Percentiles rank a stretch among this genome's conserved stretches.
phyloP scores from a whole-genome alignment of 2,888 invertebrate genomes.

The Carterocephalus palaemon region DNA sequence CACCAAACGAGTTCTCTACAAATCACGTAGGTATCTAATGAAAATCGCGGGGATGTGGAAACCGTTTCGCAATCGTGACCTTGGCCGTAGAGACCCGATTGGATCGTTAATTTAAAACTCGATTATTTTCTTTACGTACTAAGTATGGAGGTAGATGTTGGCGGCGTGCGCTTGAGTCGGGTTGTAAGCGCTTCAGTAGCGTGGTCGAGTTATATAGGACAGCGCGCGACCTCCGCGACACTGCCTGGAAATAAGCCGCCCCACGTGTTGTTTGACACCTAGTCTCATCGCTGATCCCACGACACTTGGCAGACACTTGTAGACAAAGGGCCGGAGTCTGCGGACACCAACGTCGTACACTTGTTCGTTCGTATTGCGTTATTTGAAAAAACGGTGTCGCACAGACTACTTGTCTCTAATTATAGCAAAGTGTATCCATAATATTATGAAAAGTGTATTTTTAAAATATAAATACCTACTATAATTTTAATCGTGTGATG shows the following conservation, averaged over 20 bases:
- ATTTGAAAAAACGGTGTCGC: too few species aligned
- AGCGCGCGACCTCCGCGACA: slow-evolving; percentile 62
- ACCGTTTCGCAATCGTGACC: slow-evolving; percentile 47
- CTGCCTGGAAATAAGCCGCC: slow-evolving; percentile 47
- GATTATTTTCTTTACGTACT: slow-evolving; percentile 60
- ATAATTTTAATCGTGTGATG: too few species aligned
- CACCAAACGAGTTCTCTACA: slow-evolving; percentile 28
- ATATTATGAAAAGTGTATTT: too few species aligned
- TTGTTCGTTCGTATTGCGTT: too few species aligned
- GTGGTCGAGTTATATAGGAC: slow-evolving; percentile 72
- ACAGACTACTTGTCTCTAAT: too few species aligned
- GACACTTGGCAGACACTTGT: too few species aligned
- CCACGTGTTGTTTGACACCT: slow-evolving; percentile 20
- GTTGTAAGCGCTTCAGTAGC: slow-evolving; percentile 63
- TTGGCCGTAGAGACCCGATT: slow-evolving; percentile 43
- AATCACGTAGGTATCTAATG: slow-evolving; percentile 52
- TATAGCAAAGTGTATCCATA: too few species aligned
- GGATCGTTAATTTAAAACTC: slow-evolving; percentile 42
- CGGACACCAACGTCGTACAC: too few species aligned
- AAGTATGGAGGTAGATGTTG: slow-evolving; percentile 54
- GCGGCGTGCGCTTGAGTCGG: slow-evolving; percentile 60
- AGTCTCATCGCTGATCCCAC: slow-evolving; percentile 21
- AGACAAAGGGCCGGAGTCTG: too few species aligned
- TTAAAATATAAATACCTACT: too few species aligned
- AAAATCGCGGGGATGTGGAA: slow-evolving; percentile 41